Evolutionary conservation across 1,140 invertebrate species (phyloP).

Genomic region (Steinernema khuongi): DNA sequence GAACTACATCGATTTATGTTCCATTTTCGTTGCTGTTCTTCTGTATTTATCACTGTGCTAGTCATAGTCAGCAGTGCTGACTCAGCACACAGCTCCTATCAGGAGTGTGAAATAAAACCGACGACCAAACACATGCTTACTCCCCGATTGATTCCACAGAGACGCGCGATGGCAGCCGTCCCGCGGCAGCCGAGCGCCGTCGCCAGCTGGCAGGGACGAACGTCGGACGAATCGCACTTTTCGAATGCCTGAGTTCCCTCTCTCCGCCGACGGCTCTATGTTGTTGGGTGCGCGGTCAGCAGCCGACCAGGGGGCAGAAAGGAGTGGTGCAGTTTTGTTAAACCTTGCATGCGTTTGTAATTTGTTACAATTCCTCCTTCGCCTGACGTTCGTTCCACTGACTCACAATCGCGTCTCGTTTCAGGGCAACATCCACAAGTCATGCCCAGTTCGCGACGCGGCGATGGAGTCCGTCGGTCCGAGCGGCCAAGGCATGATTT

Average conservation of each 20-base stretch:
- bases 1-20: background rate
- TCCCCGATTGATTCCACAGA: background rate
- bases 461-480: slow-evolving; percentile 16
- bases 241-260: background rate
- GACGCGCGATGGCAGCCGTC: background rate
- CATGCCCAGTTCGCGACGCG: background rate
- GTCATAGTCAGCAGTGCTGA: too few species aligned
- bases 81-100: too few species aligned
- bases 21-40: background rate
- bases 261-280: background rate
- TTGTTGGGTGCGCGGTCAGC: background rate
- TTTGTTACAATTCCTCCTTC: background rate
- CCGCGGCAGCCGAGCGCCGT: too few species aligned
- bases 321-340: background rate
- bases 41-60: background rate
- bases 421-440: too few species aligned
- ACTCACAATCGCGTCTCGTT: too few species aligned
- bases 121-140: background rate
- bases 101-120: too few species aligned
- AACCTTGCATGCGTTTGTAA: background rate
- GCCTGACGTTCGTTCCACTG: background rate
- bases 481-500: slow-evolving; percentile 17
- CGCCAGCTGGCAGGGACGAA: background rate
- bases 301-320: background rate
- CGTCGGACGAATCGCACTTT: background rate